A percentile compares a stretch with the other conserved stretches of the same genome.
phyloP scores from a whole-genome alignment of 2,888 invertebrate species.

The Scelioninae gen. 1 region DNA sequence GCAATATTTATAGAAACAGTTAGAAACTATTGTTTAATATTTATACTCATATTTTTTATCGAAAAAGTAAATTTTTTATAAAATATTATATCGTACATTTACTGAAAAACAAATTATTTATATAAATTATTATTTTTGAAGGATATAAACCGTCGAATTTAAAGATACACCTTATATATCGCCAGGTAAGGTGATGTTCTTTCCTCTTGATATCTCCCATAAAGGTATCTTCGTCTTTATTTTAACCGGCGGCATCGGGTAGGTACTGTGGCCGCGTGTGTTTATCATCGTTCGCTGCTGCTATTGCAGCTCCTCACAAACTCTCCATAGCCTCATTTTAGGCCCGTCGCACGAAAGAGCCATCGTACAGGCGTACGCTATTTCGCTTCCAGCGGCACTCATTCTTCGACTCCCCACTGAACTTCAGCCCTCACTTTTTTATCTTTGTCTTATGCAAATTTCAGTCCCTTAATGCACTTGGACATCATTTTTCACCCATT shows the following conservation, averaged over 20 bases:
- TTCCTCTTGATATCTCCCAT: conserved; percentile 23
- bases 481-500: too few species aligned
- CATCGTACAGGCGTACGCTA: conserved; percentile 47
- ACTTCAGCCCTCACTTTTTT: conserved; percentile 38
- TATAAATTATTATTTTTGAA: too few species aligned
- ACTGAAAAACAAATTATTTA: too few species aligned
- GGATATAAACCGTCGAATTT: not conserved
- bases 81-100: too few species aligned
- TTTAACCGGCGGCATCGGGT: conserved; percentile 58
- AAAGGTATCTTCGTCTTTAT: conserved; percentile 33
- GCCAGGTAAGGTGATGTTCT: too few species aligned
- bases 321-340: conserved; percentile 38
- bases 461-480: conserved; percentile 15
- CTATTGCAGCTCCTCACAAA: conserved; percentile 40
- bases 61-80: too few species aligned
- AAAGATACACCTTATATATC: not conserved
- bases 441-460: conserved; percentile 49
- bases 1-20: too few species aligned
- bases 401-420: conserved; percentile 56
- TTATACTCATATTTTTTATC: too few species aligned
- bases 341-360: conserved; percentile 52
- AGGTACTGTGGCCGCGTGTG: conserved; percentile 60
- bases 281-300: conserved; percentile 67
- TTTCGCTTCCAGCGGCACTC: conserved; percentile 60
- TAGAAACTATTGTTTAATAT: too few species aligned